Base-by-base conservation (phyloP, 2,888 invertebrate genomes). In the Catonia carolina region DNA sequence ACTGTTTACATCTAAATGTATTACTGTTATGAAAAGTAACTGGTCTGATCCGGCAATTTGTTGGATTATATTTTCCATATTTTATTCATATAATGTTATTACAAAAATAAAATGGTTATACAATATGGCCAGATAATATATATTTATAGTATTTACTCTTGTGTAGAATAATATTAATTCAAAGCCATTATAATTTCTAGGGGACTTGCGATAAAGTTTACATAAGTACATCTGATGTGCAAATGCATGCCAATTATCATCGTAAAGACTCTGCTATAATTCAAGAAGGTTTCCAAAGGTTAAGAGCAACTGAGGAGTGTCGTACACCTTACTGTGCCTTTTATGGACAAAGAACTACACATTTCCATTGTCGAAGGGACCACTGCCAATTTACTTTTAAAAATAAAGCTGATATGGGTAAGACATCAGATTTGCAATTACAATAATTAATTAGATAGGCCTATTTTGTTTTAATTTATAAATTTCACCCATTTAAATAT, bases 391-490 rank as follows among this genome's bases (percentile, higher is more conserved):
- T 88, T 70, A 97, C 96, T 0, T 98, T 98, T 75, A 98, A 98
- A 76, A 97, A 98, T 73, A 98, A 98, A 73, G 95, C 96, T 67
- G 98, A 98, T 75, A 98, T 98, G 96, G 97, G 96, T 97, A 77
- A 20, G 45, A 6, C 8, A 33, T 12, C 8, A 33, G 33, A 33
- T 33, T 12, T 10, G 8, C 8, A 10, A 33, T 12, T 7, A 33
- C 8, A 33, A 33, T 33, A 33, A 33, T 33, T 12, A 33, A 33
- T 33, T 7, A 33, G 33, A 33, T n/a, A n/a, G n/a, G n/a, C n/a
- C n/a, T n/a, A n/a, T n/a, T n/a, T n/a, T n/a, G n/a, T n/a, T n/a
- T n/a, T n/a, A n/a, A n/a, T n/a, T n/a, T n/a, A n/a, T n/a, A n/a
- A n/a, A n/a, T n/a, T n/a, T n/a, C n/a, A n/a, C n/a, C n/a, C n/a